Base-by-base conservation (phyloP, 1,140 invertebrate genomes). In the Hesperophylax magnus region DNA sequence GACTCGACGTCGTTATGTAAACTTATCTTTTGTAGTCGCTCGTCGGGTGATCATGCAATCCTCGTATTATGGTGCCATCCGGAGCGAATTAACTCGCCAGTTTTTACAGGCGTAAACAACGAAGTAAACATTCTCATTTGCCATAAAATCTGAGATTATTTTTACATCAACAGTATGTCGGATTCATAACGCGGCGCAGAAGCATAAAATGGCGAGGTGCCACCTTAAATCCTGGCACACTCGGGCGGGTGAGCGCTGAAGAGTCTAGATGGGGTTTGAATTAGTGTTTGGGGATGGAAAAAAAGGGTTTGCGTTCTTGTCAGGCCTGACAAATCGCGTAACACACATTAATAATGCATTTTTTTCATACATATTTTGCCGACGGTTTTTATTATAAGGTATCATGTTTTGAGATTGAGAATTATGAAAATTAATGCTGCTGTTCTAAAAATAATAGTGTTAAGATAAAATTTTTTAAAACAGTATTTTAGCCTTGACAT, bases 261-360 rank as follows among this genome's bases (percentile, higher is more conserved):
- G 39, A 47, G 39, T 47, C 39, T 47, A 11, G 24, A 20, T 61
- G 63, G 63, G 63, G 31, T 27, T 67, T 67, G 63, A 67, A 67
- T 67, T 67, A 67, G 63, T 67, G 63, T 67, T 67, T 17, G 63
- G 63, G 63, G 63, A 27, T 67, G 63, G 61, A 67, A 67, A 67
- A 63, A 67, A 67, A 47, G 63, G 63, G 63, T 47, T 67, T 67
- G 63, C 22, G 22, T 67, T 34, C 24, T n/a, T 31, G 22, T n/a
- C 63, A 34, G 63, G 63, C 17, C 31, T 67, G 63, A n/a, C 22
- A 67, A 61, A 67, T n/a, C 63, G 17, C 63, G 17, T 67, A 27
- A 11, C 39, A 6, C 11, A 3, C 39, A 65, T 24, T 24, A 65
- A 65, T 24, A 65, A 65, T 24, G 24, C 24, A 22, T 24, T 27